Conservation (phyloP, 2,888 invertebrate genomes). For the Margaritifera margaritifera region DNA sequence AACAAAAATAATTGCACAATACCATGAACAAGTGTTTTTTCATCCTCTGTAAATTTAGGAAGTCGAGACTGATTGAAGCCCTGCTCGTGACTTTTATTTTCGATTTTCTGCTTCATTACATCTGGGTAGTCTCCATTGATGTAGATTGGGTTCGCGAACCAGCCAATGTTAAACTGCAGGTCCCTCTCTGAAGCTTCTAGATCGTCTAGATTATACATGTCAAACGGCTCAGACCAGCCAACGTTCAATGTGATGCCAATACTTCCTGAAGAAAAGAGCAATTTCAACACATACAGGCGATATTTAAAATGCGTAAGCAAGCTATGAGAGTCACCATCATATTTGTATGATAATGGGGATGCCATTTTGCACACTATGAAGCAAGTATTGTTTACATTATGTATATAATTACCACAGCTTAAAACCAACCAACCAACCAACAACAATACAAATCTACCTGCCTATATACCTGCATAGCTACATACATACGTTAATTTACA, state of each 20-base stretch:
- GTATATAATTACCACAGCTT: too few species aligned
- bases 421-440: too few species aligned
- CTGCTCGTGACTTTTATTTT: constrained; percentile 49
- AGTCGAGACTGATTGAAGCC: constrained; percentile 55
- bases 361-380: background rate
- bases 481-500: too few species aligned
- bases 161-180: constrained; percentile 58
- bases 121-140: constrained; percentile 75
- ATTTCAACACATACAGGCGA: too few species aligned
- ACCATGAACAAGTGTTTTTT: constrained; percentile 64
- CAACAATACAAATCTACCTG: too few species aligned
- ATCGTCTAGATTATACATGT: constrained; percentile 50
- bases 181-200: constrained; percentile 55
- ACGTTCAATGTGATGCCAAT: constrained; percentile 58
- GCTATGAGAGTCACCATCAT: background rate
- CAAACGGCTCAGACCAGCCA: constrained; percentile 54
- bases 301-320: background rate
- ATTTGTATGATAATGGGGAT: background rate
- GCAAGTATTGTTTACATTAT: too few species aligned
- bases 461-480: too few species aligned
- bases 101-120: constrained; percentile 56
- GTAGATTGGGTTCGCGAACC: constrained; percentile 67
- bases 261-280: constrained; percentile 38
- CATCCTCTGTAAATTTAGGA: constrained; percentile 64
- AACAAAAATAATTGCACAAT: background rate